Conservation (phyloP, 2,888 invertebrate species). For the Criorhina ranunculi region DNA sequence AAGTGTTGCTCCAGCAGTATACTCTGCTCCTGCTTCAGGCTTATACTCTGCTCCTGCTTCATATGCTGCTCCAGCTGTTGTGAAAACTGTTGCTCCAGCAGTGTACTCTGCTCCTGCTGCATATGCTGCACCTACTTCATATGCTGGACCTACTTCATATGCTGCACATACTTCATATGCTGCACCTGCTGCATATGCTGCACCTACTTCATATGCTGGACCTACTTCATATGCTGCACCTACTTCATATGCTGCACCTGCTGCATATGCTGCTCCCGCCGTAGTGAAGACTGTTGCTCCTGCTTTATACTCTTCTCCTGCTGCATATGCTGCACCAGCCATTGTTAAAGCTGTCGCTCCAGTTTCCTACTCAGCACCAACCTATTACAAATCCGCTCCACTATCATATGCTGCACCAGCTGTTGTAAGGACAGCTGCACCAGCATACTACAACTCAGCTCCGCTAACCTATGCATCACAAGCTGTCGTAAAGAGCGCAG, state of each 20-base stretch:
- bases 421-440: slow-evolving; percentile 2
- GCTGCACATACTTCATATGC: background rate
- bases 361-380: slow-evolving; percentile 17
- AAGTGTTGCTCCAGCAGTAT: slow-evolving; percentile 60
- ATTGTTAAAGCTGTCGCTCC: no score
- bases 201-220: slow-evolving; percentile 59
- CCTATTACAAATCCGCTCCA: slow-evolving; percentile 64
- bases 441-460: slow-evolving; percentile 15
- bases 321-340: slow-evolving; percentile 13
- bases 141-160: background rate
- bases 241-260: slow-evolving; percentile 36
- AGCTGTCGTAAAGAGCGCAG: slow-evolving; percentile 2
- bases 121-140: slow-evolving; percentile 73
- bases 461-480: background rate
- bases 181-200: slow-evolving; percentile 2
- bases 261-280: slow-evolving; percentile 9
- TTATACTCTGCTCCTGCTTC: slow-evolving; percentile 25
- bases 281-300: slow-evolving; percentile 65
- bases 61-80: slow-evolving; percentile 50
- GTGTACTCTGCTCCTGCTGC: slow-evolving; percentile 56
- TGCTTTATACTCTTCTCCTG: slow-evolving; percentile 61
- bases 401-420: slow-evolving; percentile 64
- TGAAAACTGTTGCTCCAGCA: slow-evolving; percentile 41
- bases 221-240: slow-evolving; percentile 56
- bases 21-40: slow-evolving; percentile 58